Conservation (phyloP, 2,888 invertebrate species). For the Sarcophaga subvicina region DNA sequence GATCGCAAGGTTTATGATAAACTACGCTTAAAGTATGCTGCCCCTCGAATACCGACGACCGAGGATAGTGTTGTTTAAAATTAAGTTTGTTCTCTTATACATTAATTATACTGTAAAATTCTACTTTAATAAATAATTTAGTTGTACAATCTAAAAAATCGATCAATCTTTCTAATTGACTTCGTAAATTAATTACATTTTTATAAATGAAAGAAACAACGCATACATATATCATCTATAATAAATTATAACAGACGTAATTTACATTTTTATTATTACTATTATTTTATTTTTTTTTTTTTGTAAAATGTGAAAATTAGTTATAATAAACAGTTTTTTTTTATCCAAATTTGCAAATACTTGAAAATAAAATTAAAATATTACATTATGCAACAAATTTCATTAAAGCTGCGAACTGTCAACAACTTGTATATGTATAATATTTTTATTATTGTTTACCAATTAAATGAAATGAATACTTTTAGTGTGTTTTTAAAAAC, state of each 20-base stretch:
- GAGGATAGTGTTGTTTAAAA: constrained; percentile 47
- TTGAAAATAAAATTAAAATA: neutral
- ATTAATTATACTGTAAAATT: constrained; percentile 54
- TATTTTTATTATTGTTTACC: no score
- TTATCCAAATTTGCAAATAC: no score
- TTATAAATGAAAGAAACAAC: neutral
- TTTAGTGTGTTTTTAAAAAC: neutral
- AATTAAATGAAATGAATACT: neutral
- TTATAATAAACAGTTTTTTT: no score
- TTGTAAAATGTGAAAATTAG: no score
- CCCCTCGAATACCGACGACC: constrained; percentile 73
- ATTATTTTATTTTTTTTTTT: no score
- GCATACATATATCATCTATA: no score
- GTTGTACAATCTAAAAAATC: constrained; percentile 29
- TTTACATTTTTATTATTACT: no score
- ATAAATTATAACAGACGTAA: no score
- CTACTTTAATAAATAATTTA: constrained; percentile 45
- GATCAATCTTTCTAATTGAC: neutral
- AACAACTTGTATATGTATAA: no score
- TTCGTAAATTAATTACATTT: constrained; percentile 32
- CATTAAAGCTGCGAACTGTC: no score
- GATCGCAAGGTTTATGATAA: constrained; percentile 91
- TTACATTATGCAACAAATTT: no score
- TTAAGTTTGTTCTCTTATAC: constrained; percentile 25
- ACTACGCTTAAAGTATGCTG: constrained; percentile 86